Conservation (phyloP, 2,888 invertebrate genomes). For the Dicycla oo region DNA sequence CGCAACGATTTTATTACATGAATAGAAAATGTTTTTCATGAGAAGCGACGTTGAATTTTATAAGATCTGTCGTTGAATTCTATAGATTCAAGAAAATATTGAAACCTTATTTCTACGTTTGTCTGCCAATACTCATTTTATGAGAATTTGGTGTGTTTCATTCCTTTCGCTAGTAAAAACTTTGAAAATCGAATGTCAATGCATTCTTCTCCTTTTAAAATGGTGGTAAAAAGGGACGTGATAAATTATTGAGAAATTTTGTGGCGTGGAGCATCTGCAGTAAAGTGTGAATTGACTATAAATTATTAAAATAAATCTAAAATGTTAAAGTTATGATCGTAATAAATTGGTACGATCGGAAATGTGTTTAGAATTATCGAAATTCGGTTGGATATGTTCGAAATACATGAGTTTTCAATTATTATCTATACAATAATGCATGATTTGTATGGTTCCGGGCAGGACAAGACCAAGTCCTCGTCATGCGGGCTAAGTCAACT, state of each 20-base stretch:
- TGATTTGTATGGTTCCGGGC: not conserved
- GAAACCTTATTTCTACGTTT: not conserved
- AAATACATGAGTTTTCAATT: not conserved
- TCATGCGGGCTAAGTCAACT: not conserved
- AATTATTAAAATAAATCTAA: conserved; percentile 4
- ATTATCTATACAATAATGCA: not conserved
- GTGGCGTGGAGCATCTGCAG: not conserved
- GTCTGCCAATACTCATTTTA: not conserved
- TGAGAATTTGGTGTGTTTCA: not conserved
- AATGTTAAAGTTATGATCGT: not conserved
- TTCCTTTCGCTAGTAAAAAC: too few relatives aligned
- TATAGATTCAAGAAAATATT: not conserved
- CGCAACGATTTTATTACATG: too few relatives aligned
- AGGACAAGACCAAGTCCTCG: not conserved
- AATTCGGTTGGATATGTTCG: not conserved
- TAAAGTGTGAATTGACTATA: conserved; percentile 5
- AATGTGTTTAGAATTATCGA: conserved; percentile 6
- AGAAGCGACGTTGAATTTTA: not conserved
- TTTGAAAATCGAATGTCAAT: not conserved
- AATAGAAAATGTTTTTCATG: not conserved
- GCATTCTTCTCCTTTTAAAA: not conserved
- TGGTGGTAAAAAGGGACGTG: not conserved
- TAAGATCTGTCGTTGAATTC: not conserved
- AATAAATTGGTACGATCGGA: conserved; percentile 13
- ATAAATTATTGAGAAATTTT: not conserved